phyloP scores from a whole-genome alignment of 2,113 vertebrate species.

The Platichthys flesus region DNA sequence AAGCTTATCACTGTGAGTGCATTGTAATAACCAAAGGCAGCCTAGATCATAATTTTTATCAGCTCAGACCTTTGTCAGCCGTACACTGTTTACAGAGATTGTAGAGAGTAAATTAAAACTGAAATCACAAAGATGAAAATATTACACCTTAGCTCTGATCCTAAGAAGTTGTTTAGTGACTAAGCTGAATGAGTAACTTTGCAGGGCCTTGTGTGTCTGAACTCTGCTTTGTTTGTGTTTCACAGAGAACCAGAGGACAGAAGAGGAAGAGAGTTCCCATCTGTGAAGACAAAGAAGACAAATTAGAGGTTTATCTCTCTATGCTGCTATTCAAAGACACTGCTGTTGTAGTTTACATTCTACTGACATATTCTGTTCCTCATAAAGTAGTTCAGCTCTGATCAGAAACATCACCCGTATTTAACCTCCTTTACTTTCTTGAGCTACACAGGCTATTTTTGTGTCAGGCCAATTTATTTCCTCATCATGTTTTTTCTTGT shows the following conservation, averaged over 20 bases:
- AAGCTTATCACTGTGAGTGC: not conserved
- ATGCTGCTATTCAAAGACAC: not conserved
- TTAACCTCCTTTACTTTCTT: not conserved
- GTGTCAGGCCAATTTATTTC: not conserved
- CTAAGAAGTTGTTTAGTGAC: not conserved
- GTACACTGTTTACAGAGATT: not conserved
- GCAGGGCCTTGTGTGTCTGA: not conserved
- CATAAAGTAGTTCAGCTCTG: not conserved
- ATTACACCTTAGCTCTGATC: not conserved
- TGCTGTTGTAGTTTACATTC: not conserved
- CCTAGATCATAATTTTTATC: not conserved
- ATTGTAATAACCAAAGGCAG: not conserved
- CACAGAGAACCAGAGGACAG: conserved; percentile 96
- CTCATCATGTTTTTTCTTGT: not conserved
- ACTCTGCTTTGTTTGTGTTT: conserved; percentile 50
- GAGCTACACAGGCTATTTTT: not conserved
- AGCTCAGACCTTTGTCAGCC: not conserved
- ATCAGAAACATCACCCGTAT: not conserved
- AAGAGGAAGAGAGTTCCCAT: conserved; percentile 90
- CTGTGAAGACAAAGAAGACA: conserved; percentile 89
- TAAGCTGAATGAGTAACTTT: not conserved
- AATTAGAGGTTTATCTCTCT: conserved; percentile 86
- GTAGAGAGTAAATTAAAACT: not conserved
- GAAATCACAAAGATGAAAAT: not conserved
- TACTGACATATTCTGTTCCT: not conserved